Percentiles rank a stretch among this genome's conserved stretches.
Conservation (phyloP, 2,888 invertebrate genomes). For the Trissolcus brochymenae region DNA sequence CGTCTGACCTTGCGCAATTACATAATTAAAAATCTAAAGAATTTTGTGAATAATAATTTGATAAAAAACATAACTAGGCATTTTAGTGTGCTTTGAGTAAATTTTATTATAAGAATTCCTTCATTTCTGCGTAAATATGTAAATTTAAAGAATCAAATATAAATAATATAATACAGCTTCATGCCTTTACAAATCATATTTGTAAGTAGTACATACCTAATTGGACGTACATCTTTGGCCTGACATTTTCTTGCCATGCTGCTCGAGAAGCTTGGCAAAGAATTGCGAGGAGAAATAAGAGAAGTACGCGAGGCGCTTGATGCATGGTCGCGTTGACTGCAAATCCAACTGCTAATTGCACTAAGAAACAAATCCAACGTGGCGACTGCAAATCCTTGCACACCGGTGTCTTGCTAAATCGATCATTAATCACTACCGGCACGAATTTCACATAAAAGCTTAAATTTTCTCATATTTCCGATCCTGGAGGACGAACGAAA, state of each 20-base stretch:
- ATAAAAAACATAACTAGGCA: too few relatives aligned
- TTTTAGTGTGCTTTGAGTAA: too few relatives aligned
- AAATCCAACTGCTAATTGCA: conserved; percentile 28
- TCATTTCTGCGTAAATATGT: too few relatives aligned
- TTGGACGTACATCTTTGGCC: conserved; percentile 95
- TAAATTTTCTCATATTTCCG: neutral
- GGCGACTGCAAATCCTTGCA: conserved; percentile 28
- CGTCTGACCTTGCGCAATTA: too few relatives aligned
- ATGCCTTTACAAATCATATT: too few relatives aligned
- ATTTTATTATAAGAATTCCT: too few relatives aligned
- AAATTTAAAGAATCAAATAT: too few relatives aligned
- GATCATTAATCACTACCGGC: conserved; percentile 41
- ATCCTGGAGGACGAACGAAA: neutral
- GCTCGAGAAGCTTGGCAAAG: conserved; percentile 77
- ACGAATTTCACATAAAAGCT: conserved; percentile 1
- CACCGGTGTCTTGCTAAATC: conserved; percentile 16
- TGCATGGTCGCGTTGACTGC: conserved; percentile 46
- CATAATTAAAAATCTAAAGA: too few relatives aligned
- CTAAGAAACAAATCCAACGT: conserved; percentile 46
- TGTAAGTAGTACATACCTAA: conserved; percentile 83
- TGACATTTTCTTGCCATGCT: conserved; percentile 94
- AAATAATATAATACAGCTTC: too few relatives aligned
- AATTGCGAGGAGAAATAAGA: conserved; percentile 75
- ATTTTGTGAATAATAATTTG: too few relatives aligned
- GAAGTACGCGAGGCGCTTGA: conserved; percentile 57